These are phyloP conservation scores for Drosophila tani DNA, from an alignment of 1,140 invertebrate genomes.

Conservation along the genomic window DNA sequence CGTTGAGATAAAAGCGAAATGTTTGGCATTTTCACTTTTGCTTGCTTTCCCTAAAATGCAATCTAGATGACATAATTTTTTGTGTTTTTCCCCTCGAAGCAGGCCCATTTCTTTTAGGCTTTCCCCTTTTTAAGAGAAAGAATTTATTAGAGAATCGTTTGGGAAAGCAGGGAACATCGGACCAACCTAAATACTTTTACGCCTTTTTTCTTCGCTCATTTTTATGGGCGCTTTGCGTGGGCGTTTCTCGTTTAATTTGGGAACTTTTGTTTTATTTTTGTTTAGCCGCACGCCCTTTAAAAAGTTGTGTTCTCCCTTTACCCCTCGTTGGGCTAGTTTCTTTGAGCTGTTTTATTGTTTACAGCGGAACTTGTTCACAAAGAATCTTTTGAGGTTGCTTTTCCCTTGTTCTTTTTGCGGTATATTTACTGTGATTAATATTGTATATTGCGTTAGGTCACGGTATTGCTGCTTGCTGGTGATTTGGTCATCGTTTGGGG, in stretches of 20 bases:
- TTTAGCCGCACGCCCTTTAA: conserved; percentile 41
- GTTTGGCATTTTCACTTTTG: conserved; percentile 16
- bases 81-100: not conserved
- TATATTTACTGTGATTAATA: conserved; percentile 18
- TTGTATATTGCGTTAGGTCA: conserved; percentile 66
- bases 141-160: conserved; percentile 2
- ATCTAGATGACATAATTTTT: conserved; percentile 36
- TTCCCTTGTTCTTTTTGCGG: conserved; percentile 24
- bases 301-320: conserved; percentile 1
- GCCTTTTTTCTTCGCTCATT: conserved; percentile 32
- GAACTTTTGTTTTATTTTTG: conserved; percentile 42
- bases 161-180: conserved; percentile 35
- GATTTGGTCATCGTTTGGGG: conserved; percentile 7
- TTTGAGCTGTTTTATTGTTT: conserved; percentile 25
- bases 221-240: conserved; percentile 53
- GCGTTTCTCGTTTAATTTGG: conserved; percentile 52
- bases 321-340: not conserved
- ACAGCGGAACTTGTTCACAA: conserved; percentile 14
- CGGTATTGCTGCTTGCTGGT: conserved; percentile 26
- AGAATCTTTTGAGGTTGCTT: conserved; percentile 31
- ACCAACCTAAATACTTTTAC: conserved; percentile 44
- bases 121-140: not conserved
- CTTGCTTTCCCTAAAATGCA: conserved; percentile 7
- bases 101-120: conserved; percentile 6
- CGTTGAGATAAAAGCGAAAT: conserved; percentile 26